A percentile compares a stretch with the other conserved stretches of the same genome.
phyloP scores from a whole-genome alignment of 92 coral and sea anemone genomes.

The Porites divaricata region DNA sequence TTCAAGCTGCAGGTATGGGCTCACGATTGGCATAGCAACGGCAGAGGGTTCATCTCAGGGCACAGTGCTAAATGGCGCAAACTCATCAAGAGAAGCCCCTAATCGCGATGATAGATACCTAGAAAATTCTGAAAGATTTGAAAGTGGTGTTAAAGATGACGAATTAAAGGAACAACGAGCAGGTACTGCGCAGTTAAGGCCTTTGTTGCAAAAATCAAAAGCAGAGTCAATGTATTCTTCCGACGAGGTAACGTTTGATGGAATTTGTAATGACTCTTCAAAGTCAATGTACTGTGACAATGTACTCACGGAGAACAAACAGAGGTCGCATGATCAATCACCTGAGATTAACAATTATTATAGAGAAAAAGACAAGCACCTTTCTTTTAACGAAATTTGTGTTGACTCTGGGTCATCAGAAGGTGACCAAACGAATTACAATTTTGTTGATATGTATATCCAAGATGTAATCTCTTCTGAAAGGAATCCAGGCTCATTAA shows the following conservation, averaged over 20 bases:
- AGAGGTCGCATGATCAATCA: constrained; percentile 9
- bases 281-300: constrained; percentile 32
- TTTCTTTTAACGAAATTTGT: constrained; percentile 33
- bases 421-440: constrained; percentile 21
- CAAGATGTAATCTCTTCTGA: constrained; percentile 29
- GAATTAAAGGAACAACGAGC: constrained; percentile 21
- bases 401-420: constrained; percentile 42
- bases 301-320: constrained; percentile 7
- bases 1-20: constrained; percentile 29
- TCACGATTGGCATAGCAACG: constrained; percentile 50
- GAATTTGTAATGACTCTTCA: constrained; percentile 38
- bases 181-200: not conserved
- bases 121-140: constrained; percentile 16
- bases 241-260: constrained; percentile 30
- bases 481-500: constrained; percentile 31
- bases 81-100: constrained; percentile 1
- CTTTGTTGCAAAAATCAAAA: constrained; percentile 39
- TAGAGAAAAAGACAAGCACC: constrained; percentile 2
- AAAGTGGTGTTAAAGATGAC: not conserved
- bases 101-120: not conserved
- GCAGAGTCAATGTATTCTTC: constrained; percentile 35
- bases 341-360: not conserved
- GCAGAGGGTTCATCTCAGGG: constrained; percentile 7
- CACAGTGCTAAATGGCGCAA: not conserved
- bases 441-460: constrained; percentile 47